phyloP scores from a whole-genome alignment of 37 sponge, comb jelly and placozoan genomes.

The Theonella swinhoei region DNA sequence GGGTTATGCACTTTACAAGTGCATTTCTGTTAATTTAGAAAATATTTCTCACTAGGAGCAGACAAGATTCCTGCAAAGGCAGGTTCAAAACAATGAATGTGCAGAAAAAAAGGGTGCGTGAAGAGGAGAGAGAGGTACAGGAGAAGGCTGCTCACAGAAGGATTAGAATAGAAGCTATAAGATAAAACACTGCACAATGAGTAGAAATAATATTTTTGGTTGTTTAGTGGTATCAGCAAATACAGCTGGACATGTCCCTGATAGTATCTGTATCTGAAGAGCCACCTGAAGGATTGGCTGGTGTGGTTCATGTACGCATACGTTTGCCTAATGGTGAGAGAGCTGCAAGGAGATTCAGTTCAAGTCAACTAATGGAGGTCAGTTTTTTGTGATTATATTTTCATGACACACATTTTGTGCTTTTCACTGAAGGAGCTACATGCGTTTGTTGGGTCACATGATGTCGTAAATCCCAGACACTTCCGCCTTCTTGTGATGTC shows the following conservation, averaged over 20 bases:
- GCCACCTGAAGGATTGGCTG: background rate
- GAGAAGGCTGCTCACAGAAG: background rate
- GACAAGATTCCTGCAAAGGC: background rate
- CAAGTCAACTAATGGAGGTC: background rate
- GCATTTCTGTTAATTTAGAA: too few relatives aligned
- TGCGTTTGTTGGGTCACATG: background rate
- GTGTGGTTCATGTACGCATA: background rate
- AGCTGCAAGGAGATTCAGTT: background rate
- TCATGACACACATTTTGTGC: background rate
- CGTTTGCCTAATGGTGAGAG: background rate
- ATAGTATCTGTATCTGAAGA: background rate
- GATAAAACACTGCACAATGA: background rate
- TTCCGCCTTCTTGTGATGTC: background rate
- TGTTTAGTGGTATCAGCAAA: background rate
- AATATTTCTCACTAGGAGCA: background rate
- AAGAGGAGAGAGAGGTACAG: background rate
- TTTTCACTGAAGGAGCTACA: background rate
- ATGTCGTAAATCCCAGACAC: background rate
- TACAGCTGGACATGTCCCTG: background rate
- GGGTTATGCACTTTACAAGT: too few relatives aligned
- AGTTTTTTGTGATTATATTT: background rate
- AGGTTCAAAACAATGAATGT: background rate
- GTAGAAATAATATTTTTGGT: too few relatives aligned
- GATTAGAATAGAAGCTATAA: background rate
- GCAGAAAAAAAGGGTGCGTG: background rate